phyloP scores from a whole-genome alignment of 2,797 vertebrate genomes.

The Gallirallus australis region DNA sequence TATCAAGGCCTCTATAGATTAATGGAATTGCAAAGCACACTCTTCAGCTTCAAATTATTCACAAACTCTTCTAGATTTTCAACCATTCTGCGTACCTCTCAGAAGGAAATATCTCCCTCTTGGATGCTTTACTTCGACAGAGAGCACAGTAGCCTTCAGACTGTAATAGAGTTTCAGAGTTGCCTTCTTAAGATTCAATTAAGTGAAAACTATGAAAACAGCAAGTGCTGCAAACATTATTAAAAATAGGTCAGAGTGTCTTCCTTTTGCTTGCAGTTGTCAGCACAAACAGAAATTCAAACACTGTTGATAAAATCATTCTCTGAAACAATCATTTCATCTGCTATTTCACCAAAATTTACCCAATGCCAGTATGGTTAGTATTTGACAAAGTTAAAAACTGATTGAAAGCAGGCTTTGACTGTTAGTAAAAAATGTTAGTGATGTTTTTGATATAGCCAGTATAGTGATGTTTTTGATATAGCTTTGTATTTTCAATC shows the following conservation, averaged over 20 bases:
- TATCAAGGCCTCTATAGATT: neutral
- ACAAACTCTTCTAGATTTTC: neutral
- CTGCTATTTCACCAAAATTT: neutral
- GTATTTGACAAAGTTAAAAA: neutral
- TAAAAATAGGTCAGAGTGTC: neutral
- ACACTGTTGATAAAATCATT: accelerated
- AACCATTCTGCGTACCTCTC: neutral
- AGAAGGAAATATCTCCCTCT: neutral
- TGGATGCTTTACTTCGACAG: neutral
- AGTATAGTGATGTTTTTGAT: neutral
- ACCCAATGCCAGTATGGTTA: neutral
- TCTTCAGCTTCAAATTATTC: neutral
- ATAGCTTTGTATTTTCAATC: neutral
- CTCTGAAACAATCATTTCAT: neutral
- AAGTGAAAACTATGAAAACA: neutral
- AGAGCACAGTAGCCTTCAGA: neutral
- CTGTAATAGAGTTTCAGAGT: neutral
- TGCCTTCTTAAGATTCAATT: neutral
- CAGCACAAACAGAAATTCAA: neutral
- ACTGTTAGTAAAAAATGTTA: neutral
- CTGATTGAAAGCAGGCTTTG: neutral
- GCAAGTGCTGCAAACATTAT: neutral
- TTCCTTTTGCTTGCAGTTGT: neutral
- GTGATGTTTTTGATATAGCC: neutral
- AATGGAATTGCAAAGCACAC: neutral